phyloP scores from a whole-genome alignment of 2,797 vertebrate genomes.

The Spatula versicolor region DNA sequence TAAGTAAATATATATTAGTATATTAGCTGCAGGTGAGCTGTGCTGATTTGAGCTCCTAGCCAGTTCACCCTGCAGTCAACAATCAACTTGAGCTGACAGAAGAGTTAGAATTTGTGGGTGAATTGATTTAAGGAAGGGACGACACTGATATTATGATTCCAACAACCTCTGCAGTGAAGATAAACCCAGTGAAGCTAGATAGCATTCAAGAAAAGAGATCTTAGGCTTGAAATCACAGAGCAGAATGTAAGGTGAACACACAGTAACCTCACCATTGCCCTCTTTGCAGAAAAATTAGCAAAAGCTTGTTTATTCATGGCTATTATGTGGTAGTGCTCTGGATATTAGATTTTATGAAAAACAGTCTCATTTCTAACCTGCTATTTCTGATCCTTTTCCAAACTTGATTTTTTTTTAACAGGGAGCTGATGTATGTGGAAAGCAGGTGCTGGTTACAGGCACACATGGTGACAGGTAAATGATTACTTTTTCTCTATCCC shows the following conservation, averaged over 20 bases:
- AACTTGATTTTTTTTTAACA: background rate
- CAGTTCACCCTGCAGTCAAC: background rate
- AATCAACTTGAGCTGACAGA: background rate
- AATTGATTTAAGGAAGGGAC: background rate
- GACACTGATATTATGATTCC: background rate
- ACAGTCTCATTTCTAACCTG: background rate
- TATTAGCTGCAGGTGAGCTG: background rate
- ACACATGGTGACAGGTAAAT: conserved; percentile 59
- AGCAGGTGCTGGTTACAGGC: background rate
- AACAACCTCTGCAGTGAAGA: background rate
- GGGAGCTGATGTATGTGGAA: background rate
- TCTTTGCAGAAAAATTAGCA: background rate
- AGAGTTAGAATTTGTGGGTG: background rate
- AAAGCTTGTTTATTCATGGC: background rate
- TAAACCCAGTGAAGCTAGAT: background rate
- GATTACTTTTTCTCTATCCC: conserved; percentile 67
- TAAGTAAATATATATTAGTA: too few species aligned
- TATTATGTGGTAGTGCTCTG: background rate
- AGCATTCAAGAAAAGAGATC: background rate
- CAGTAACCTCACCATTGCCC: background rate
- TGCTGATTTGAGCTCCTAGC: background rate
- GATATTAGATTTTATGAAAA: background rate
- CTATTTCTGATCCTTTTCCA: background rate
- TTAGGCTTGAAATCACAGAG: background rate
- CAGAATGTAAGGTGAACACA: fast-evolving